Base-by-base conservation (phyloP, 2,113 vertebrate genomes). In the Amphilophus citrinellus region DNA sequence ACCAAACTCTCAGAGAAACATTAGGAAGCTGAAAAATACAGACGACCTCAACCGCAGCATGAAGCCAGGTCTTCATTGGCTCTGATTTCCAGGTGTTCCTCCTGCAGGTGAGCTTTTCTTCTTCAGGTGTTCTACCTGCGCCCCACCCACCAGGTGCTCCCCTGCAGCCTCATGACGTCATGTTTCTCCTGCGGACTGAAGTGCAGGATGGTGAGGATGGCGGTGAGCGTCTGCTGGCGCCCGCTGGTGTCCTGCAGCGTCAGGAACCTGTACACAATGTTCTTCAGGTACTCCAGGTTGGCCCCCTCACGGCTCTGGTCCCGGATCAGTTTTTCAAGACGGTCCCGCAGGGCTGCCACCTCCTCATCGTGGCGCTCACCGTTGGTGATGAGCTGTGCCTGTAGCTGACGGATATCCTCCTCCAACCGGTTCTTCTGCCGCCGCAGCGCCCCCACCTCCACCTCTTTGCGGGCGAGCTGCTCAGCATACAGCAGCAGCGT, bases 221-320 rank as follows among this genome's bases (percentile, higher is more conserved):
- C 98, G 0, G 84, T 94, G 10, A 99, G 97, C 0, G 98, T 99
- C 94, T 99, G 98, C 93, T 97, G 97, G 24, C 97, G 95, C 0
- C 97, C 98, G 3, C 96, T 94, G 1, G 90, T 30, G 57, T 99
- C 98, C 0, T 96, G 95, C 91, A 99, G 93, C 0, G 98, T 99
- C 76, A 99, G 92, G 81, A 98, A 99, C 27, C 96, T 94, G 80
- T 95, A 98, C 82, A 98, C 94, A 3, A 99, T 94, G 84, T 99
- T 99, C 88, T 99, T 99, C 79, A 99, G 97, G 91, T 99, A 99
- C 78, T 99, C 98, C 92, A 99, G 89, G 94, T 98, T 98, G 93
- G 98, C 97, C 0, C 98, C 98, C 10, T 99, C 98, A 2, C 98
- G 89, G 89, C 95, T 96, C 91, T 87, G 96, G 53, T 98, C 98